phyloP scores from a whole-genome alignment of 2,888 invertebrate genomes.

The Synergus umbraculus region DNA sequence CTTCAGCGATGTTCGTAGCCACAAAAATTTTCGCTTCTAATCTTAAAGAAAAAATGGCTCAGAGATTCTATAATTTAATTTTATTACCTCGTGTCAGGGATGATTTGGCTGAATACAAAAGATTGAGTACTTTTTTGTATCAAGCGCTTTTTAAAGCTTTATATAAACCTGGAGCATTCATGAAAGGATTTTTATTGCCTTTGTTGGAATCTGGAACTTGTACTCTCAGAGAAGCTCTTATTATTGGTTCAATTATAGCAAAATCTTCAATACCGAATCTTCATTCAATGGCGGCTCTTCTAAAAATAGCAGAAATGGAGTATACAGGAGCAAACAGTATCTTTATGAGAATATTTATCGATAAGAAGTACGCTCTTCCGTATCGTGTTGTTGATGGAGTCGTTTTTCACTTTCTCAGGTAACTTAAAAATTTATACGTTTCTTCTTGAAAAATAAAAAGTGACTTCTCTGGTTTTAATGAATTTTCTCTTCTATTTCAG shows the following conservation, averaged over 20 bases:
- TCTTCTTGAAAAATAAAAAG: background rate
- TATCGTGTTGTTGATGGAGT: conserved; percentile 96
- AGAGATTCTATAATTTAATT: conserved; percentile 95
- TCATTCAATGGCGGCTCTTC: conserved; percentile 95
- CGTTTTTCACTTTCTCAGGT: conserved; percentile 96
- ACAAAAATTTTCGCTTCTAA: conserved; percentile 98
- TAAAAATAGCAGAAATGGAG: conserved; percentile 98
- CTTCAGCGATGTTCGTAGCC: conserved; percentile 98
- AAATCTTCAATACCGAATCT: conserved; percentile 95
- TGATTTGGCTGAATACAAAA: conserved; percentile 96
- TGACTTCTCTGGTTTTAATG: background rate
- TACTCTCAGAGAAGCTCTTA: conserved; percentile 96
- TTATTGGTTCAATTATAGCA: conserved; percentile 93
- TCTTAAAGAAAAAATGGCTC: conserved; percentile 96
- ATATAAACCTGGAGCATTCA: conserved; percentile 98
- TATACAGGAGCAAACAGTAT: conserved; percentile 97
- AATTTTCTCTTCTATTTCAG: conserved; percentile 77
- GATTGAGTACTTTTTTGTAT: conserved; percentile 97
- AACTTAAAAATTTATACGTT: conserved; percentile 56
- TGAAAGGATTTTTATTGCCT: conserved; percentile 92
- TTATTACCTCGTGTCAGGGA: conserved; percentile 95
- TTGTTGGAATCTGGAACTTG: conserved; percentile 93
- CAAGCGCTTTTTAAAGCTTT: conserved; percentile 95
- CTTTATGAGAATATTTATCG: conserved; percentile 94
- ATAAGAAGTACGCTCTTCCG: conserved; percentile 98